Base-by-base conservation (phyloP, 1,140 invertebrate species). In the Pseudomyrmex sp. region DNA sequence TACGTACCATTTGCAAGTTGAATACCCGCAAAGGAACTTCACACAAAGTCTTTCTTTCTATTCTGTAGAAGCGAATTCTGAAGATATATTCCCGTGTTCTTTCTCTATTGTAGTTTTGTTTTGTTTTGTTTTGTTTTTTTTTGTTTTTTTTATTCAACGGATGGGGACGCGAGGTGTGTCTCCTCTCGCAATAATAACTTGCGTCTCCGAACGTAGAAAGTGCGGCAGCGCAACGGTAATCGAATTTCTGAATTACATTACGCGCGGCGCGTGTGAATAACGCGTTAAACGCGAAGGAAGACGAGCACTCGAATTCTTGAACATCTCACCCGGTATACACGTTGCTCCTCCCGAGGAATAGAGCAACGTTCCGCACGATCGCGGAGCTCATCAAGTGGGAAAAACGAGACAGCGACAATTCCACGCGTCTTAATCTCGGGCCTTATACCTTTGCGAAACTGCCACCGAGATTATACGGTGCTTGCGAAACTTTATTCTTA, bases 221-320 rank as follows among this genome's bases (percentile, higher is more conserved):
- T 26, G 48, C 26, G 8, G n/a, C 35, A 63, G 52, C 56, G 76
- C 83, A 88, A 88, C 87, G 87, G 87, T 88, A 88, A 88, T 88
- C 87, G 82, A 88, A 88, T 76, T 85, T 83, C 58, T 88, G 86
- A 88, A 88, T 88, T 85, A 61, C 83, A 88, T 73, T 76, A 68
- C 44, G 52, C 52, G 61, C 52, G 61, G 35, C 35, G 35, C 69
- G 73, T 79, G 86, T 58, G 87, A 88, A 85, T 88, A 73, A 74
- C 83, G 9, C 83, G 13, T 75, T 66, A 18, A 18, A 35, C 10
- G 1, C 35, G 46, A 56, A 12, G 35, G 35, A 82, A 70, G 61
- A 58, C 46, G 52, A 63, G 12, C 68, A 76, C 26, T 73, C 58
- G 15, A 13, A 13, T 26, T 48, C 26, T n/a, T n/a, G 70, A 82